Percentiles rank a stretch among this genome's conserved stretches.
Conservation (phyloP, 2,113 vertebrate genomes). For the Boleophthalmus pectinirostris region DNA sequence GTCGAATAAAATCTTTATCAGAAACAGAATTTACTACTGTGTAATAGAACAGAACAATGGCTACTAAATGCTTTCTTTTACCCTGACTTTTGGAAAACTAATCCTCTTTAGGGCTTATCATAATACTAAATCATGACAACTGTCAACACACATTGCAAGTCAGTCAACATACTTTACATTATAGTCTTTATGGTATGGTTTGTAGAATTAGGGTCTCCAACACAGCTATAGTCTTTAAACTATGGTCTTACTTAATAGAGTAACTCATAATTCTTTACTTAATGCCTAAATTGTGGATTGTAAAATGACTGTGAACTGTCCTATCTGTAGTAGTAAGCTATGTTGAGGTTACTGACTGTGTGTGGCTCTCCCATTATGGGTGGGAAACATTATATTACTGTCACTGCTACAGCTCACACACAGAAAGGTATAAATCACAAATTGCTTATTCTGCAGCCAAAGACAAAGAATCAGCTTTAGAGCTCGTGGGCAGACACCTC, state of each 20-base stretch:
- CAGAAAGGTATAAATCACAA: conserved; percentile 60
- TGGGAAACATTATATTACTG: conserved; percentile 69
- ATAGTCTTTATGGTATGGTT: not conserved
- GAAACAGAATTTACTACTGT: too few species aligned
- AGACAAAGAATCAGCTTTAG: conserved; percentile 45
- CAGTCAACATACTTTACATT: not conserved
- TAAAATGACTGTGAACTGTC: conserved; percentile 54
- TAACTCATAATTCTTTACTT: not conserved
- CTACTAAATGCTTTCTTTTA: not conserved
- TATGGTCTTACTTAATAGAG: not conserved
- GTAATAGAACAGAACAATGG: not conserved
- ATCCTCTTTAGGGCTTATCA: not conserved
- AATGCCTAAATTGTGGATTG: conserved; percentile 45
- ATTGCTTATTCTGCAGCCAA: conserved; percentile 14
- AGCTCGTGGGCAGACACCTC: conserved; percentile 45
- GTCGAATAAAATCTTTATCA: not conserved
- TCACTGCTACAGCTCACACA: conserved; percentile 58
- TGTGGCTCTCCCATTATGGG: conserved; percentile 66
- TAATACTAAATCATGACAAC: not conserved
- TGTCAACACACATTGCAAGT: not conserved
- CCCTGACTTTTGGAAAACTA: not conserved
- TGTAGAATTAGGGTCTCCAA: not conserved
- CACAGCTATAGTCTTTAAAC: not conserved
- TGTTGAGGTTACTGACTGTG: conserved; percentile 64
- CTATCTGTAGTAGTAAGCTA: conserved; percentile 38